Base-by-base conservation (phyloP, 2,113 vertebrate genomes). In the Salvator merianae region DNA sequence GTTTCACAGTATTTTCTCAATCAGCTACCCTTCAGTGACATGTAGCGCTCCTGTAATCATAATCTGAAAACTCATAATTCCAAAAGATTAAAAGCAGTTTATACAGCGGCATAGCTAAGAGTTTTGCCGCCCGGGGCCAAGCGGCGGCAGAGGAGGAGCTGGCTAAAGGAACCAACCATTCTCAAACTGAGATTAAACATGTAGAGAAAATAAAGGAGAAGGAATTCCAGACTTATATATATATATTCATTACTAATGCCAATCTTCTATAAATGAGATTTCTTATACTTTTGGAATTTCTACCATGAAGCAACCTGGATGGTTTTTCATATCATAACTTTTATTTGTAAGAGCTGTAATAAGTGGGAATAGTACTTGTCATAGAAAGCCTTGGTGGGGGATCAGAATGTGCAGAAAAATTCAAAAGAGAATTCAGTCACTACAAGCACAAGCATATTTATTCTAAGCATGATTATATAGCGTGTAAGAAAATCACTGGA, bases 181-280 rank as follows among this genome's bases (percentile, higher is more conserved):
- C n/a, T n/a, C n/a, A n/a, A n/a, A n/a, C n/a, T n/a, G n/a, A n/a
- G n/a, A n/a, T n/a, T n/a, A n/a, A n/a, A n/a, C n/a, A n/a, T n/a
- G n/a, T n/a, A n/a, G n/a, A n/a, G n/a, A n/a, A n/a, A n/a, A n/a
- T n/a, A n/a, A n/a, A n/a, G n/a, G n/a, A n/a, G n/a, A n/a, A n/a
- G n/a, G n/a, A n/a, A n/a, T n/a, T n/a, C n/a, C n/a, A n/a, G n/a
- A n/a, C n/a, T n/a, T n/a, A n/a, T n/a, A n/a, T n/a, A n/a, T n/a
- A n/a, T n/a, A n/a, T 91, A 79, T n/a, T 84, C 86, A 83, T 93
- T 84, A 85, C 92, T 93, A 87, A 90, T 92, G 90, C 88, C 90
- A 90, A 79, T 79, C 86, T 88, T 90, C 28, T 84, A 88, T 92
- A 93, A 87, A 90, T 90, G 89, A 88, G 88, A 83, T 85, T 92